A percentile compares a stretch with the other conserved stretches of the same genome.
phyloP scores from a whole-genome alignment of 2,797 vertebrate genomes.

The Clarias fuscus region DNA sequence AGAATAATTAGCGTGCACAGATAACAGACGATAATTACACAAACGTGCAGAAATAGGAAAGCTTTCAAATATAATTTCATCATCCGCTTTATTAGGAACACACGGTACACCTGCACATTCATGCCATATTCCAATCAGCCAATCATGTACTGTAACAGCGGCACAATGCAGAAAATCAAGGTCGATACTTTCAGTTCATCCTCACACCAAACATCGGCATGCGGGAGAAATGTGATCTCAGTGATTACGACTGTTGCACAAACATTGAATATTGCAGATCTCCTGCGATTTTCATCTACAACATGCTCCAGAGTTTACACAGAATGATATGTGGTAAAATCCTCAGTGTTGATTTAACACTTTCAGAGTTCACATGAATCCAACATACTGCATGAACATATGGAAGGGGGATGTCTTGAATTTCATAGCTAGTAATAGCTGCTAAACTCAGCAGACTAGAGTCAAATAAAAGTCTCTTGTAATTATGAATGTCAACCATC shows the following conservation, averaged over 20 bases:
- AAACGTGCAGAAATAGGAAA: too few relatives aligned
- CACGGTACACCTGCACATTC: background rate
- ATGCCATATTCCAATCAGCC: background rate
- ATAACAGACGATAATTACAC: too few relatives aligned
- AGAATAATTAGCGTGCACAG: too few relatives aligned
- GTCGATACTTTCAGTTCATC: background rate
- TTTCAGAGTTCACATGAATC: too few relatives aligned
- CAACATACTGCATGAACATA: too few relatives aligned
- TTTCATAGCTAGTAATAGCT: too few relatives aligned
- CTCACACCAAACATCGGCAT: background rate
- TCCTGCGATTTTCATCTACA: background rate
- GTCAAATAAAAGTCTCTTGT: too few relatives aligned
- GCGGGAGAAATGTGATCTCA: background rate
- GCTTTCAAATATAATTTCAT: background rate
- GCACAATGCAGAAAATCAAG: background rate
- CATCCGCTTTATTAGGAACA: background rate
- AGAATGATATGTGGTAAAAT: too few relatives aligned
- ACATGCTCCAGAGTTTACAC: background rate
- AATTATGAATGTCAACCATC: too few relatives aligned
- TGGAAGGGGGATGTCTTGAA: too few relatives aligned
- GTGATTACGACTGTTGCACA: background rate
- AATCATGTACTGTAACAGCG: background rate
- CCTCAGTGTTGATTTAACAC: too few relatives aligned
- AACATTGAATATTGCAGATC: background rate
- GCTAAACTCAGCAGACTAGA: too few relatives aligned